Percentiles rank a stretch among this genome's conserved stretches.
Evolutionary conservation across 2,113 vertebrate species (phyloP).

Genomic region (Mormyrus lacerda): DNA sequence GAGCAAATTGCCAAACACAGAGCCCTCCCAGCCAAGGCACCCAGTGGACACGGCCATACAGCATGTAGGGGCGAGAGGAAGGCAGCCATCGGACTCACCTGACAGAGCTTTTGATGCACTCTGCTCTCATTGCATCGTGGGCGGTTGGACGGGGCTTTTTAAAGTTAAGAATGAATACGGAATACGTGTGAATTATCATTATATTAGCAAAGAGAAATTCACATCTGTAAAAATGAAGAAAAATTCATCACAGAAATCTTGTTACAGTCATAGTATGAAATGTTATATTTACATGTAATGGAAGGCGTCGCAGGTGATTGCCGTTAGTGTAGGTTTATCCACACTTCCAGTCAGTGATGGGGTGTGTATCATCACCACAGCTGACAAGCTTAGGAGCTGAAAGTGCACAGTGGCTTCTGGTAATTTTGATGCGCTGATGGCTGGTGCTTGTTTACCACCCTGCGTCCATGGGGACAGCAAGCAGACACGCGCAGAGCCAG

Average conservation of each 20-base stretch:
- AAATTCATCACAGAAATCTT: neutral
- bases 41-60: neutral
- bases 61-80: neutral
- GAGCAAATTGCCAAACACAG: neutral
- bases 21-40: neutral
- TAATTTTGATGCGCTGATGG: neutral
- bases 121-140: neutral
- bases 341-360: neutral
- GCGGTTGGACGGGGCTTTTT: neutral
- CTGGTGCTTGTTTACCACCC: neutral
- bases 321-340: neutral
- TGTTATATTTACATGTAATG: neutral
- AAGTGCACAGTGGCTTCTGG: neutral
- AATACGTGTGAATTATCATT: neutral
- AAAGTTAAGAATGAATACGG: neutral
- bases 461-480: neutral
- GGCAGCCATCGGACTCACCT: neutral
- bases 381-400: neutral
- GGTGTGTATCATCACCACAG: neutral
- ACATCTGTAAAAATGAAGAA: neutral
- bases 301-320: neutral
- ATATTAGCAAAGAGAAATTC: neutral
- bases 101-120: neutral
- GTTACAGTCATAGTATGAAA: neutral
- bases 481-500: neutral